These are phyloP conservation scores for Hofmannophila pseudospretella DNA, from an alignment of 2,888 invertebrate genomes.

Conservation along the genomic window DNA sequence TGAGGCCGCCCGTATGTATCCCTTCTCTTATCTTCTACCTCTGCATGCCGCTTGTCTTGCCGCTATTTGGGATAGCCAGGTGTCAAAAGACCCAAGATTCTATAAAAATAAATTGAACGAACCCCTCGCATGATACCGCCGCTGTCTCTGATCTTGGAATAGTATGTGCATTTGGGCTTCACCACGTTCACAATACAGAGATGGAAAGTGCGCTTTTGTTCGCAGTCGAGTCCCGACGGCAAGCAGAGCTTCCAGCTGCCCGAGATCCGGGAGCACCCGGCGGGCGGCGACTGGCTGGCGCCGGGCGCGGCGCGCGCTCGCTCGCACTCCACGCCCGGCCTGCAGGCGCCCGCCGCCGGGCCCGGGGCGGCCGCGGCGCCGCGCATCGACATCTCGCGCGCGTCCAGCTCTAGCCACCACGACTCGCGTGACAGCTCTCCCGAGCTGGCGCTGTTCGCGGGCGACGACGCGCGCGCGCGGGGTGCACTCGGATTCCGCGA, in stretches of 20 bases:
- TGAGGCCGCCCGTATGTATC: conserved; percentile 79
- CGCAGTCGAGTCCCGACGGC: conserved; percentile 79
- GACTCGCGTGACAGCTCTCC: conserved; percentile 91
- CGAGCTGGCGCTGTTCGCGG: conserved; percentile 87
- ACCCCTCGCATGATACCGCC: no score
- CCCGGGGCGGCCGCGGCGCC: conserved; percentile 83
- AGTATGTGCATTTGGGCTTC: no score
- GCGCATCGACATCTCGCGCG: conserved; percentile 92
- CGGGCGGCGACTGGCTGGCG: conserved; percentile 21
- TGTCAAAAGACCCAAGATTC: no score
- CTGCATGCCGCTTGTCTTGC: no score
- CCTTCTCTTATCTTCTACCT: conserved; percentile 35
- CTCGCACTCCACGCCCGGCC: conserved; percentile 58
- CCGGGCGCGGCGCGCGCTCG: conserved; percentile 57
- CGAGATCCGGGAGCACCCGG: conserved; percentile 21
- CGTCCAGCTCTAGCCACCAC: conserved; percentile 92
- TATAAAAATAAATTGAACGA: no score
- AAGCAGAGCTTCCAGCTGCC: conserved; percentile 68
- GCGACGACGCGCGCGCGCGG: conserved; percentile 34
- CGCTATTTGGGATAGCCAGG: no score
- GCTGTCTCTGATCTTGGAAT: no score
- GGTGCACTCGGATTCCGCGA: conserved; percentile 80
- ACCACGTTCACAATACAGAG: no score
- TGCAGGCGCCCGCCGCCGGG: conserved; percentile 80
- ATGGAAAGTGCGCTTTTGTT: no score